Percentiles rank a stretch among this genome's conserved stretches.
Evolutionary conservation across 2,797 vertebrate species (phyloP).

Genomic region (Brotula barbata): DNA sequence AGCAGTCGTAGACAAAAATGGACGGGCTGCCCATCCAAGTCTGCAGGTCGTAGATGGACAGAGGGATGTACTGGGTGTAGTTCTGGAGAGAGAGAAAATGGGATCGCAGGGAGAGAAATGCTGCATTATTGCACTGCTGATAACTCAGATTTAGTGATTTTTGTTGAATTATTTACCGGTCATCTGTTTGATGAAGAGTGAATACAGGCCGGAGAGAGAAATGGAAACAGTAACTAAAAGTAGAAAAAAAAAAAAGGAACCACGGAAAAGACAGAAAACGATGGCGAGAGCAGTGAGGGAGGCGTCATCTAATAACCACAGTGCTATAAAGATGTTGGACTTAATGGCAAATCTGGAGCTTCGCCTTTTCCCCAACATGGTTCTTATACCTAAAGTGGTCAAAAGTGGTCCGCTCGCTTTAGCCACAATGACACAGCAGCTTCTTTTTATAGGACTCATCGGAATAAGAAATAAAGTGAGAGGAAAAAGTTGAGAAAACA

Average conservation of each 20-base stretch:
- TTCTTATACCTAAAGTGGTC: conserved; percentile 15
- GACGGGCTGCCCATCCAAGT: conserved; percentile 99
- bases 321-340: conserved; percentile 16
- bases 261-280: conserved; percentile 5
- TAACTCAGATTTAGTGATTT: conserved; percentile 45
- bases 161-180: conserved; percentile 53
- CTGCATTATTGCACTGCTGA: conserved; percentile 28
- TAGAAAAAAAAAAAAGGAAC: not conserved
- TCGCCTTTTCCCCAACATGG: not conserved
- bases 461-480: conserved; percentile 17
- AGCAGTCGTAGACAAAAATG: conserved; percentile 98
- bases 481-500: conserved; percentile 3
- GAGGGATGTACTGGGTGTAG: conserved; percentile 98
- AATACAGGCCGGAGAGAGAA: not conserved
- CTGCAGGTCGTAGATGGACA: conserved; percentile 97
- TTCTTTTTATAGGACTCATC: conserved; percentile 31
- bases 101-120: not conserved
- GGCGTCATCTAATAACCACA: not conserved
- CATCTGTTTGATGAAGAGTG: conserved; percentile 40
- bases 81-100: conserved; percentile 77
- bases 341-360: conserved; percentile 7
- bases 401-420: conserved; percentile 4
- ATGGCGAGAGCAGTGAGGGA: conserved; percentile 7
- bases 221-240: not conserved
- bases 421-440: conserved; percentile 21